Percentiles rank a stretch among this genome's conserved stretches.
phyloP scores from a whole-genome alignment of 37 sponge, comb jelly and placozoan genomes.

The Chondrosia reniformis region DNA sequence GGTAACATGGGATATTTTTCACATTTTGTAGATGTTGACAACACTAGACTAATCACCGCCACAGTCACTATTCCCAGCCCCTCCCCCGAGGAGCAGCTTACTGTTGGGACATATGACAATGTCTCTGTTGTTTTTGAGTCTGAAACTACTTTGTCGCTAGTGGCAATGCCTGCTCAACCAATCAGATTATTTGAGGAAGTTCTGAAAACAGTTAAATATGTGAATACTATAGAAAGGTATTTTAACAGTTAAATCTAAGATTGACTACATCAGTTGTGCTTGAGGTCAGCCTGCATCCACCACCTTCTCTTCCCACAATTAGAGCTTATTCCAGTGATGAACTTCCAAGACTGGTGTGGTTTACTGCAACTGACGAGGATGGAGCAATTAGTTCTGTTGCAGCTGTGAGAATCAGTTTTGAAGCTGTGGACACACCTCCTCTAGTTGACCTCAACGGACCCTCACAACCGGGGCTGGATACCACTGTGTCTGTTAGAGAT shows the following conservation, averaged over 20 bases:
- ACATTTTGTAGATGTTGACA: slow-evolving; percentile 2
- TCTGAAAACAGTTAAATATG: slow-evolving; percentile 28
- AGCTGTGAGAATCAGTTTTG: slow-evolving; percentile 26
- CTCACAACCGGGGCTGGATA: slow-evolving; percentile 12
- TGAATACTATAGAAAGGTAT: slow-evolving; percentile 24
- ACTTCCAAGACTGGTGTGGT: slow-evolving; percentile 14
- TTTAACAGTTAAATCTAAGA: neutral
- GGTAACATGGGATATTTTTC: neutral
- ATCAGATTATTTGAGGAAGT: slow-evolving; percentile 24
- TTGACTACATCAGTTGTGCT: neutral
- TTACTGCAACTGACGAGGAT: slow-evolving; percentile 14
- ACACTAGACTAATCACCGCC: neutral
- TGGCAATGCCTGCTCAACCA: neutral
- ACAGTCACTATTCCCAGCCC: neutral
- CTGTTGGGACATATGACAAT: neutral
- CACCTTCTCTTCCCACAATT: neutral
- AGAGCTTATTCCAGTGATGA: neutral
- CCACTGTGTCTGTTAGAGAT: slow-evolving; percentile 20
- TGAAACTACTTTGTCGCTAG: neutral
- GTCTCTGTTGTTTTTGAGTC: neutral
- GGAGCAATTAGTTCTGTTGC: slow-evolving; percentile 24
- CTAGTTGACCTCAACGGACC: slow-evolving; percentile 63
- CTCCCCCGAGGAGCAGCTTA: slow-evolving; percentile 1
- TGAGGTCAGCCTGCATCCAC: neutral
- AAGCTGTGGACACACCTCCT: slow-evolving; percentile 46